A percentile compares a stretch with the other conserved stretches of the same genome.
These are phyloP conservation scores for Mystacides longicornis DNA, from an alignment of 2,888 invertebrate genomes.

Conservation along the genomic window DNA sequence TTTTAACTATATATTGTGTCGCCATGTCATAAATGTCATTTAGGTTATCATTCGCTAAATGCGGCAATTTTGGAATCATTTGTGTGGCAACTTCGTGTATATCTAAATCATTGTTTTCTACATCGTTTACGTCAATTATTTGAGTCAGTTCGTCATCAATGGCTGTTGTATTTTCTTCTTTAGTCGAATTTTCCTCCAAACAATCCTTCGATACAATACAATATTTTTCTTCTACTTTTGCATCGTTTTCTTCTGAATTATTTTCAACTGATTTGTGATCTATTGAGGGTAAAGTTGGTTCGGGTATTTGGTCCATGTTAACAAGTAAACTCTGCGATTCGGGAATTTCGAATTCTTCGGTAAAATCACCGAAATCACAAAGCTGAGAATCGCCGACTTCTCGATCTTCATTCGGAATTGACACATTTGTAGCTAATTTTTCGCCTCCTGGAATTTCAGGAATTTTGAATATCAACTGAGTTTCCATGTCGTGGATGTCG, in stretches of 20 bases:
- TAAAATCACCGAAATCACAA: conserved; percentile 11
- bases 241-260: neutral
- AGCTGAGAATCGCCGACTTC: conserved; percentile 4
- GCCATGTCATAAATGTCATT: conserved; percentile 1
- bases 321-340: conserved; percentile 7
- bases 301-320: neutral
- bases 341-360: conserved; percentile 1
- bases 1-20: neutral
- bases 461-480: neutral
- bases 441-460: neutral
- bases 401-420: neutral
- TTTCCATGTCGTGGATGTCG: neutral
- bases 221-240: no score
- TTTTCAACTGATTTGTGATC: no score
- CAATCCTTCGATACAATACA: no score
- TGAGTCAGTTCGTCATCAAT: neutral
- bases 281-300: neutral
- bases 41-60: neutral
- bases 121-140: neutral
- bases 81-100: neutral
- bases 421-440: neutral
- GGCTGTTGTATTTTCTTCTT: neutral
- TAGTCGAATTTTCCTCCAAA: neutral
- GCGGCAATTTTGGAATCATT: neutral
- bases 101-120: neutral